These are phyloP conservation scores for Ethmia dodecea DNA, from an alignment of 2,888 invertebrate genomes.

Conservation along the genomic window DNA sequence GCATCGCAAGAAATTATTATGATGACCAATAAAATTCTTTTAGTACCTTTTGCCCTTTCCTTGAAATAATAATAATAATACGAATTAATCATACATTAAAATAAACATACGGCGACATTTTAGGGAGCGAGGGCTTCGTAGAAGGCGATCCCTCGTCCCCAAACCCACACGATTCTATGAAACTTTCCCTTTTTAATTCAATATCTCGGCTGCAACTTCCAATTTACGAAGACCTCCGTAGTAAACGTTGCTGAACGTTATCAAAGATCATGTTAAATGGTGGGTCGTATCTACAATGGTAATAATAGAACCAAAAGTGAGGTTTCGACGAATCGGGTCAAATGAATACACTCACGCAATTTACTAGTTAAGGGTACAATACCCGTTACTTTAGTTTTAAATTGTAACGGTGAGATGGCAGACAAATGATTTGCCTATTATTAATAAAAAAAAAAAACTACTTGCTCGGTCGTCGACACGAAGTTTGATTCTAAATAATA, in stretches of 20 bases:
- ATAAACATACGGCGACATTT: constrained; percentile 7
- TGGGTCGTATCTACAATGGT: constrained; percentile 1
- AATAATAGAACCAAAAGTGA: constrained; percentile 9
- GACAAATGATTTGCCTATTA: too few species aligned
- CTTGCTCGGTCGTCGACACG: too few species aligned
- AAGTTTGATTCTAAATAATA: too few species aligned
- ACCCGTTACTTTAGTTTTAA: background rate
- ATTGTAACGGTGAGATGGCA: too few species aligned
- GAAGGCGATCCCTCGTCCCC: constrained; percentile 13
- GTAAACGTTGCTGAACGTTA: background rate
- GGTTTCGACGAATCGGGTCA: constrained; percentile 15
- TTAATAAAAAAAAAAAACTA: too few species aligned
- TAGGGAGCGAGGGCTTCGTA: constrained; percentile 7
- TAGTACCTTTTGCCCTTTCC: background rate
- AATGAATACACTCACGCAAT: constrained; percentile 9
- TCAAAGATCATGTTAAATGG: background rate
- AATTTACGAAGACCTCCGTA: background rate
- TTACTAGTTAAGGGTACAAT: background rate
- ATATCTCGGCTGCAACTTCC: constrained; percentile 1
- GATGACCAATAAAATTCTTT: background rate
- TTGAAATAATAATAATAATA: background rate
- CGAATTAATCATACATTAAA: too few species aligned
- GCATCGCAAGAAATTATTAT: too few species aligned
- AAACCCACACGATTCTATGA: constrained; percentile 8
- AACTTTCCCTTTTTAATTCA: constrained; percentile 5